Percentiles rank a stretch among this genome's conserved stretches.
phyloP scores from a whole-genome alignment of 2,113 vertebrate species.

The Chascanopsetta lugubris region DNA sequence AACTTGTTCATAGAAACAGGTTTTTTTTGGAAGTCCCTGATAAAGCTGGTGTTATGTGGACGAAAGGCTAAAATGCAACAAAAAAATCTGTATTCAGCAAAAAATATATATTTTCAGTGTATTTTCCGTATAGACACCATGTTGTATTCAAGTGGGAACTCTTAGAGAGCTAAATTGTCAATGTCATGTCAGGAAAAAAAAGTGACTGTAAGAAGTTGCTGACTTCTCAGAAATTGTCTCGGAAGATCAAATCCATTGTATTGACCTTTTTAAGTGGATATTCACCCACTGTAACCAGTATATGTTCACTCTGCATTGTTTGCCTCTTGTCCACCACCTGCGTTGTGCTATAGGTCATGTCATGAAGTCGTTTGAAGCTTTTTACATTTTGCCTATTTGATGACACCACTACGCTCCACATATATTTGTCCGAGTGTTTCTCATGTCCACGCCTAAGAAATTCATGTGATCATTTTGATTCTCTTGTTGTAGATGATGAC shows the following conservation, averaged over 20 bases:
- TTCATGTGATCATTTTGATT: conserved; percentile 12
- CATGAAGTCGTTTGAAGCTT: conserved; percentile 47
- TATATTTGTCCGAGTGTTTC: conserved; percentile 13
- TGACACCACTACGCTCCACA: conserved; percentile 32
- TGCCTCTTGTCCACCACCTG: conserved; percentile 52
- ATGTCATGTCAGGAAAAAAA: neutral
- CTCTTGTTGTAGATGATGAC: conserved; percentile 88
- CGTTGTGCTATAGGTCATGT: conserved; percentile 61
- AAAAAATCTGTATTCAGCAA: too few species aligned
- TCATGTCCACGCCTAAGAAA: neutral
- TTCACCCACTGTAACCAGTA: conserved; percentile 34
- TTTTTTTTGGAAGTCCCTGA: too few species aligned
- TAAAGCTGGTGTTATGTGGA: too few species aligned
- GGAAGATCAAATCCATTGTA: neutral
- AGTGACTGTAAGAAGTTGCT: conserved; percentile 4
- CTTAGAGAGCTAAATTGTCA: too few species aligned
- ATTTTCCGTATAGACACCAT: too few species aligned
- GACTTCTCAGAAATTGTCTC: neutral
- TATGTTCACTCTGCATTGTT: conserved; percentile 47
- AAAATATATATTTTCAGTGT: too few species aligned
- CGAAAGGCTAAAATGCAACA: too few species aligned
- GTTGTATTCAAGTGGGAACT: too few species aligned
- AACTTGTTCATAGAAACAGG: too few species aligned
- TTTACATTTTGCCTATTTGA: conserved; percentile 44
- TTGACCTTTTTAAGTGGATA: conserved; percentile 48